phyloP scores from a whole-genome alignment of 2,113 vertebrate genomes.

The Struthio camelus region DNA sequence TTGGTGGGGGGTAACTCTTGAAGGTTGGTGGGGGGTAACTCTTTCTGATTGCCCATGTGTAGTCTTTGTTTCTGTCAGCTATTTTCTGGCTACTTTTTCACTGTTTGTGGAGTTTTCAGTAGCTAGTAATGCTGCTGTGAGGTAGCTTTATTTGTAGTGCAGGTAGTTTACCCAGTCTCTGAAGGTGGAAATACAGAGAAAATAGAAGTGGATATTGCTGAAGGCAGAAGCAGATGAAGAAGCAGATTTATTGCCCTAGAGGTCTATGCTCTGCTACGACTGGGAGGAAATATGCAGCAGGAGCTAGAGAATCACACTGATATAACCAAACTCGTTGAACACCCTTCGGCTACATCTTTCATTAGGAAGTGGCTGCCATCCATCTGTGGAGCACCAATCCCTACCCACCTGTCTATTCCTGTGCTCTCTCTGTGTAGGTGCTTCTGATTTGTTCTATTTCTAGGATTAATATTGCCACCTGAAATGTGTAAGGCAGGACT shows the following conservation, averaged over 20 bases:
- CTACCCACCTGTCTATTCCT: background rate
- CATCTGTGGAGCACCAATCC: background rate
- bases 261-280: background rate
- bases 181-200: background rate
- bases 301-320: background rate
- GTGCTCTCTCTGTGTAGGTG: background rate
- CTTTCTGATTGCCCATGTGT: background rate
- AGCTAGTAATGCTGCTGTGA: background rate
- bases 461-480: slow-evolving; percentile 17
- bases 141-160: background rate
- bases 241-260: background rate
- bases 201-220: background rate
- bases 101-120: background rate
- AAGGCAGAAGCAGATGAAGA: slow-evolving; percentile 10
- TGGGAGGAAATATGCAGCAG: background rate
- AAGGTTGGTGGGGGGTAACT: background rate
- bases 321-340: background rate
- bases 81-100: background rate
- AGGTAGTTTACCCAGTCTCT: background rate
- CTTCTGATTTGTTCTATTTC: slow-evolving; percentile 9
- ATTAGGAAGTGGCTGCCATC: background rate
- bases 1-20: background rate
- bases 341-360: slow-evolving; percentile 20
- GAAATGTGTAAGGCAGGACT: background rate
- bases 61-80: background rate